phyloP scores from a whole-genome alignment of 2,113 vertebrate genomes.

The Xenopus laevis region DNA sequence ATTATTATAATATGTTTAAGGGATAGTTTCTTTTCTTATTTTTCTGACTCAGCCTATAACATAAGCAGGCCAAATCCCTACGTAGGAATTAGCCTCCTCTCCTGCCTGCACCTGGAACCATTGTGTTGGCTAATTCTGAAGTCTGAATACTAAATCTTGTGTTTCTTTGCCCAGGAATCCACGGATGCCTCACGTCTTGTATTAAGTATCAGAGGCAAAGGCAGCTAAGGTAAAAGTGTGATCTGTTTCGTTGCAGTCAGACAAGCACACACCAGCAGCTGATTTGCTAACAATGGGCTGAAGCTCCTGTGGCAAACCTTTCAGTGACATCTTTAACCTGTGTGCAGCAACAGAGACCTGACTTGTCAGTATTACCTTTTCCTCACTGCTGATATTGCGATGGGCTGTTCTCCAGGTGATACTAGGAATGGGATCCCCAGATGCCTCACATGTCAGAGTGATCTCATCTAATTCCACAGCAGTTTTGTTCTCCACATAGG shows the following conservation, averaged over 20 bases:
- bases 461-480: constrained; percentile 90
- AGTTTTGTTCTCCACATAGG: constrained; percentile 88
- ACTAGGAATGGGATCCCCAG: constrained; percentile 89
- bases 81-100: too few species aligned
- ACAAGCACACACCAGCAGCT: not conserved
- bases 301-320: not conserved
- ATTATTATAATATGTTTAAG: too few species aligned
- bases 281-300: not conserved
- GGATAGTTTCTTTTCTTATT: too few species aligned
- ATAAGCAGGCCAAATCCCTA: too few species aligned
- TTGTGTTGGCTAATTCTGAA: too few species aligned
- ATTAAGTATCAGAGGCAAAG: too few species aligned
- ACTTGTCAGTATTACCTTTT: constrained; percentile 75
- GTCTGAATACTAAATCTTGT: too few species aligned
- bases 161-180: too few species aligned
- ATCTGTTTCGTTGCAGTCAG: not conserved
- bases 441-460: constrained; percentile 91
- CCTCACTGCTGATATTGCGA: constrained; percentile 83
- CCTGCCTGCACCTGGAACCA: too few species aligned
- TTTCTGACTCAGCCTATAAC: too few species aligned
- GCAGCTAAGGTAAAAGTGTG: not conserved
- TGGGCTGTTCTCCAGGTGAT: constrained; percentile 88
- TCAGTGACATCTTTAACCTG: constrained; percentile 41
- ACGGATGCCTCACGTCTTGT: too few species aligned
- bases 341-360: constrained; percentile 8